These are phyloP conservation scores for Andrena cerasifolii DNA, from an alignment of 1,140 invertebrate species.

Conservation along the genomic window DNA sequence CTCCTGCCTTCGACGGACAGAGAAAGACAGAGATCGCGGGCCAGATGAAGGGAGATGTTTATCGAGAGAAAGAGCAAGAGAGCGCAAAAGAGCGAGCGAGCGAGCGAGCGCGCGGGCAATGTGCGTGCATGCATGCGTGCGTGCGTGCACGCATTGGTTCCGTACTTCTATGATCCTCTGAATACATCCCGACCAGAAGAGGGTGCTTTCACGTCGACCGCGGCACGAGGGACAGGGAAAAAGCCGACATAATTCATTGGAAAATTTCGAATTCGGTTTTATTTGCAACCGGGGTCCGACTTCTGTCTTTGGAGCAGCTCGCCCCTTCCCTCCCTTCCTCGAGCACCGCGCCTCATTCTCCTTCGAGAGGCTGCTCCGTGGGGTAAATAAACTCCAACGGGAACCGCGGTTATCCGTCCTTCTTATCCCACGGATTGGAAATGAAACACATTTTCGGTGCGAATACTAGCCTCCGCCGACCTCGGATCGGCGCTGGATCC, in stretches of 20 bases:
- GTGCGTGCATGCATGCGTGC: conserved; percentile 29
- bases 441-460: neutral
- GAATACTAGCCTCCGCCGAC: too few relatives aligned
- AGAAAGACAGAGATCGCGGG: conserved; percentile 10
- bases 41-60: conserved; percentile 29
- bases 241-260: conserved; percentile 57
- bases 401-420: conserved; percentile 28
- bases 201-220: conserved; percentile 50
- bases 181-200: conserved; percentile 50
- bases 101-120: conserved; percentile 7
- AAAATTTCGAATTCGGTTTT: conserved; percentile 63
- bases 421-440: neutral
- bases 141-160: conserved; percentile 56
- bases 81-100: conserved; percentile 25
- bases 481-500: too few relatives aligned
- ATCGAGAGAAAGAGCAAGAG: neutral
- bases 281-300: neutral
- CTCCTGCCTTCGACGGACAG: conserved; percentile 37
- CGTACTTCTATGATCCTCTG: conserved; percentile 65
- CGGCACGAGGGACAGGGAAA: conserved; percentile 24
- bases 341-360: conserved; percentile 11
- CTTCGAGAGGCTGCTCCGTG: conserved; percentile 13
- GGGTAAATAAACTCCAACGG: conserved; percentile 41
- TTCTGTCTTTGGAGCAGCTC: neutral
- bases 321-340: neutral